Evolutionary conservation across 2,113 vertebrate genomes (phyloP).

Genomic region (Campylomormyrus numenius): DNA sequence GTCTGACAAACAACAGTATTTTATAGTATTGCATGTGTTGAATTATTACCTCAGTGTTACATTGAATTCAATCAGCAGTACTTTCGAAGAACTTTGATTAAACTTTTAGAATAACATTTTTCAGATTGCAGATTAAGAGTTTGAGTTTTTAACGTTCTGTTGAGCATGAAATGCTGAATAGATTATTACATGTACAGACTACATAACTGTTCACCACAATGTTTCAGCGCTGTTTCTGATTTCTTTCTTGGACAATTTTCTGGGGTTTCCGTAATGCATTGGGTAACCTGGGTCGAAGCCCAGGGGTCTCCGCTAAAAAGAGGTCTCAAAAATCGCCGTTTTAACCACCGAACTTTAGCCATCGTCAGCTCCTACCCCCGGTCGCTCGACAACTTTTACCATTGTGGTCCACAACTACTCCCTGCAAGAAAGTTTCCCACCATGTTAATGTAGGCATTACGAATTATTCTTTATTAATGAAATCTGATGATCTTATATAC

Average conservation of each 20-base stretch:
- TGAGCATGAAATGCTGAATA: not conserved
- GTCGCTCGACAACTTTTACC: not conserved
- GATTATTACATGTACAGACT: not conserved
- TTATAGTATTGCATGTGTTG: not conserved
- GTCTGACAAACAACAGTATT: not conserved
- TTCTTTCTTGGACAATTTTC: not conserved
- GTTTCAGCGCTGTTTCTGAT: too few relatives aligned
- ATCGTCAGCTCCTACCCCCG: rapidly evolving
- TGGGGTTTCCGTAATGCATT: not conserved
- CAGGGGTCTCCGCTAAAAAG: not conserved
- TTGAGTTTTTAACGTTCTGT: not conserved
- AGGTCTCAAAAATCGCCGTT: not conserved
- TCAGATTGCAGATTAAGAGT: not conserved
- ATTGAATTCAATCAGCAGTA: not conserved
- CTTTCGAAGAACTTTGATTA: not conserved
- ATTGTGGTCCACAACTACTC: not conserved
- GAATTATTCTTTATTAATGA: not conserved
- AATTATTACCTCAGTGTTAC: not conserved
- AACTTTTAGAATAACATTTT: not conserved
- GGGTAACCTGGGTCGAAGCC: not conserved
- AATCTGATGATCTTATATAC: not conserved
- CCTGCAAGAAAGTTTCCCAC: not conserved
- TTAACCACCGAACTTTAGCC: not conserved
- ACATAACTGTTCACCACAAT: not conserved
- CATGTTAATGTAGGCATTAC: not conserved